Conservation (phyloP, 2,797 vertebrate species). For the Dryobates pubescens region DNA sequence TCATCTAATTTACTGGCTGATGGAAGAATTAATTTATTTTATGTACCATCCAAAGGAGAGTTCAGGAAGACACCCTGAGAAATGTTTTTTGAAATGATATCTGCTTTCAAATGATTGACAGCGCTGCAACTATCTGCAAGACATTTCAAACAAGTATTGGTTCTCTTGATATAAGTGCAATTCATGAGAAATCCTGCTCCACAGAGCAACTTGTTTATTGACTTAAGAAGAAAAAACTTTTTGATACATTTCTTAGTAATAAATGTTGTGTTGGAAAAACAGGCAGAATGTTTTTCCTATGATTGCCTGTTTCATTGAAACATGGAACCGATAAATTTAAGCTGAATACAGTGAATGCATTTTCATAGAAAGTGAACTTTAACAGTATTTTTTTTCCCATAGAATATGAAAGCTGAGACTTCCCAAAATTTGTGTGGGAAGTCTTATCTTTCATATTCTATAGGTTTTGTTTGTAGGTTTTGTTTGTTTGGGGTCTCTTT, state of each 20-base stretch:
- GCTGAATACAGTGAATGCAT: not conserved
- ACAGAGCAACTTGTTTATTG: not conserved
- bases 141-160: not conserved
- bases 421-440: not conserved
- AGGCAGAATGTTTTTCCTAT: not conserved
- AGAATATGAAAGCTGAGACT: not conserved
- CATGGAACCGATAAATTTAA: not conserved
- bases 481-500: not conserved
- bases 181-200: not conserved
- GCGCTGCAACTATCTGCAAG: not conserved
- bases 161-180: not conserved
- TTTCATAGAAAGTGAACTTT: not conserved
- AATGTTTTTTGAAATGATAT: not conserved
- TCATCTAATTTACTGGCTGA: conserved; percentile 40
- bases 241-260: not conserved
- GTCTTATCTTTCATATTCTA: not conserved
- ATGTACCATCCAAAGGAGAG: conserved; percentile 44
- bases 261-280: not conserved
- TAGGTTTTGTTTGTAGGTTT: not conserved
- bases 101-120: not conserved
- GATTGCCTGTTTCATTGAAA: not conserved
- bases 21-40: conserved; percentile 36
- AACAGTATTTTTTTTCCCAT: not conserved
- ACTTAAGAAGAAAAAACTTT: not conserved
- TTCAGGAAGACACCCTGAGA: conserved; percentile 18